Conservation (phyloP, 2,113 vertebrate species). For the Mionectes macconnelli region DNA sequence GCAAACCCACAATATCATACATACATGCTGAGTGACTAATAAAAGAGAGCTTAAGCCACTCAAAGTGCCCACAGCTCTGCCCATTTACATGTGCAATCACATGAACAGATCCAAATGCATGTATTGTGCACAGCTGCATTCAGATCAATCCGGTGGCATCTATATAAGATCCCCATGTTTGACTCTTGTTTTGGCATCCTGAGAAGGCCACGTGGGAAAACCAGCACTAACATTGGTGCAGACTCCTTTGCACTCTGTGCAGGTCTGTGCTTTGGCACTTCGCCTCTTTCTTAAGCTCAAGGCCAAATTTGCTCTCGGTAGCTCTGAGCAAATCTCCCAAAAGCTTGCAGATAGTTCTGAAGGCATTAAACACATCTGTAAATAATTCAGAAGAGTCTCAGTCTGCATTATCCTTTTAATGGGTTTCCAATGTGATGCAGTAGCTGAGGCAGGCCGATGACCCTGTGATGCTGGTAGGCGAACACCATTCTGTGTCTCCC, state of each 20-base stretch:
- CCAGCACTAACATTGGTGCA: neutral
- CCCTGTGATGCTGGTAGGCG: neutral
- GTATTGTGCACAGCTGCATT: neutral
- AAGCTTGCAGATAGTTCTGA: neutral
- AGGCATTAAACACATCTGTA: neutral
- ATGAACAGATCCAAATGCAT: neutral
- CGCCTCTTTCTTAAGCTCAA: neutral
- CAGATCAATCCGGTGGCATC: neutral
- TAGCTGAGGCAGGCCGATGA: neutral
- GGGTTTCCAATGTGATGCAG: neutral
- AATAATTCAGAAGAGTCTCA: neutral
- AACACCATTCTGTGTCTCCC: neutral
- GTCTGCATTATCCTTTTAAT: neutral
- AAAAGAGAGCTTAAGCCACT: neutral
- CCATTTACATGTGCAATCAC: neutral
- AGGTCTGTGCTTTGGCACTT: neutral
- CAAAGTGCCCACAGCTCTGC: neutral
- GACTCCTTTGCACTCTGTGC: neutral
- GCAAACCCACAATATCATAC: conserved; percentile 8
- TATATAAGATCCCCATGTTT: conserved; percentile 11
- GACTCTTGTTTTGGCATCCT: neutral
- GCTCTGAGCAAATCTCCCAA: neutral
- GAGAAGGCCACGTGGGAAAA: neutral
- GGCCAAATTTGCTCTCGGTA: neutral
- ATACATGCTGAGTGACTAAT: neutral